Base-by-base conservation (phyloP, 2,113 vertebrate genomes). In the Leptodactylus fuscus region DNA sequence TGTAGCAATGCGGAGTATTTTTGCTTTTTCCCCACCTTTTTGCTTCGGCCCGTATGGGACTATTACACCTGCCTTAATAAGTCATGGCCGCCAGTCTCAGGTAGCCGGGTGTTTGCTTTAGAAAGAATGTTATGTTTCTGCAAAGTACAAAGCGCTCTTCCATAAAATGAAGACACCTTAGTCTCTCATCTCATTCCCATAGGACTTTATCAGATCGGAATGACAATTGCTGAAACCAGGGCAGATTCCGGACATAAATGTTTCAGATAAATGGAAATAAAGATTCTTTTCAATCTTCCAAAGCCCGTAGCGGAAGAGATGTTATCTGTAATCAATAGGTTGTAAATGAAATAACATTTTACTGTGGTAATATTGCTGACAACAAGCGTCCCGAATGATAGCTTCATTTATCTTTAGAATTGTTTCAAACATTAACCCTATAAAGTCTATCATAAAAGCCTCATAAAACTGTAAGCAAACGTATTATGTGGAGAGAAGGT, bases 191-290 rank as follows among this genome's bases (percentile, higher is more conserved):
- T 2, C 70, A 0, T 15, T 79, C 48, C 85, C 27, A 87, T 78
- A 88, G 89, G 0, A 62, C 38, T 3, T 46, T 88, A 48, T 89
- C 88, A 76, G 82, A 81, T 87, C 85, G 29, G 22, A 88, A 70
- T 2, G 75, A 29, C 53, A 27, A 82, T 32, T 89, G 27, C 12
- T 82, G 83, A 60, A 3, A 87, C 79, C 51, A 46, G 79, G 75
- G 69, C 73, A 81, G 16, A 67, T 87, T 78, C 84, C 34, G 79
- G 82, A 80, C 88, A 87, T 65, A 78, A 11, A 58, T 0, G 77
- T 82, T 29, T 81, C 16, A 83, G 81, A 87, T 87, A n/a, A 87
- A 85, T 80, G 38, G 83, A 89, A 90, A 85, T 62, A 88, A 82
- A 88, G 55, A 32, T 81, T 36, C 83, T 83, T 53, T 89, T 86